Conservation (phyloP, 2,797 vertebrate species). For the Pyrocephalus nanus region DNA sequence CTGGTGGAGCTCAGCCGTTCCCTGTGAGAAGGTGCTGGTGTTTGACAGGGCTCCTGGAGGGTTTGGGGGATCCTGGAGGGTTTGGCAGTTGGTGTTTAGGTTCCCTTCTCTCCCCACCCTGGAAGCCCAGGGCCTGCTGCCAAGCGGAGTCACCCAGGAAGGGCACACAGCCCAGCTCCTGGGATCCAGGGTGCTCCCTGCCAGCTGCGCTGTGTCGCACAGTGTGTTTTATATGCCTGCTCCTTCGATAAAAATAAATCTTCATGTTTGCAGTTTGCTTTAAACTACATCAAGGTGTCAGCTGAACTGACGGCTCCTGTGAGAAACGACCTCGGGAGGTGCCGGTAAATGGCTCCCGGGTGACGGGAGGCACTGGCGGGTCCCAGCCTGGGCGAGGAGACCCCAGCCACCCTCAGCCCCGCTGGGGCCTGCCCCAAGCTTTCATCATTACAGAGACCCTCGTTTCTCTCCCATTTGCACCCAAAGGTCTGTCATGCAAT, state of each 20-base stretch:
- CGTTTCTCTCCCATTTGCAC: neutral
- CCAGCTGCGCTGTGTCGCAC: neutral
- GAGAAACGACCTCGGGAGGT: neutral
- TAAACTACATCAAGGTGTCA: conserved; percentile 61
- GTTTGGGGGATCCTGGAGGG: neutral
- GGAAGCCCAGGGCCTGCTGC: neutral
- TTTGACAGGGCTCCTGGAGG: neutral
- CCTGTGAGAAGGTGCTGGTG: neutral
- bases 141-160: neutral
- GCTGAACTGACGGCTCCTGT: conserved; percentile 10
- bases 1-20: fast-evolving
- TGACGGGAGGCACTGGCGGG: fast-evolving
- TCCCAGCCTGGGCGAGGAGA: neutral
- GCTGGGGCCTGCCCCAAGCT: neutral
- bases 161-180: fast-evolving
- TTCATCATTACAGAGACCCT: neutral
- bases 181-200: neutral
- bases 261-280: conserved; percentile 39
- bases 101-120: neutral
- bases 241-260: conserved; percentile 42
- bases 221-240: conserved; percentile 21
- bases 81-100: neutral
- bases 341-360: neutral
- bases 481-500: neutral
- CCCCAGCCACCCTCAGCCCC: neutral